A percentile compares a stretch with the other conserved stretches of the same genome.
These are phyloP conservation scores for Melinaea menophilus DNA, from an alignment of 2,888 invertebrate genomes.

Conservation along the genomic window DNA sequence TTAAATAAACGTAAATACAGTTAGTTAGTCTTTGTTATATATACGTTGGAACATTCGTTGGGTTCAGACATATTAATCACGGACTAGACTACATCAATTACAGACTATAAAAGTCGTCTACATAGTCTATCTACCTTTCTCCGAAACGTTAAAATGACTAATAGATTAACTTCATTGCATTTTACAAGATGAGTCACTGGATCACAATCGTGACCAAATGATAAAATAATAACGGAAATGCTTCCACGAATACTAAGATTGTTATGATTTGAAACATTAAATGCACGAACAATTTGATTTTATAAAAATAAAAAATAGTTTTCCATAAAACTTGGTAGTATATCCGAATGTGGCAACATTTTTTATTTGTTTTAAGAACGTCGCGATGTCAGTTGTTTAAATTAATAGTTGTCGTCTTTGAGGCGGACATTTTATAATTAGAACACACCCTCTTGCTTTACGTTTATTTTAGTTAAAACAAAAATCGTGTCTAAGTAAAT, in stretches of 20 bases:
- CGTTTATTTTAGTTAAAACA: conserved; percentile 8
- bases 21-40: no score
- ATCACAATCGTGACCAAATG: no score
- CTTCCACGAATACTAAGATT: background rate
- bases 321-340: background rate
- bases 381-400: background rate
- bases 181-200: no score
- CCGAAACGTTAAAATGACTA: conserved; percentile 1
- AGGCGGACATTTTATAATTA: conserved; percentile 4
- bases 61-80: background rate
- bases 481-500: conserved; percentile 4
- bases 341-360: background rate
- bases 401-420: conserved; percentile 3
- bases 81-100: background rate
- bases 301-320: background rate
- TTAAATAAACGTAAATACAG: no score
- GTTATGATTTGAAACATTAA: background rate
- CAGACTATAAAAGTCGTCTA: background rate
- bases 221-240: no score
- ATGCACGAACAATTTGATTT: background rate
- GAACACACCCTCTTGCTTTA: background rate
- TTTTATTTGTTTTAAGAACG: background rate
- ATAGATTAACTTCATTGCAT: background rate
- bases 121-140: conserved; percentile 2
- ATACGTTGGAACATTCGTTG: background rate